Evolutionary conservation across 2,888 invertebrate genomes (phyloP).

Genomic region (Caradrina clavipalpis): DNA sequence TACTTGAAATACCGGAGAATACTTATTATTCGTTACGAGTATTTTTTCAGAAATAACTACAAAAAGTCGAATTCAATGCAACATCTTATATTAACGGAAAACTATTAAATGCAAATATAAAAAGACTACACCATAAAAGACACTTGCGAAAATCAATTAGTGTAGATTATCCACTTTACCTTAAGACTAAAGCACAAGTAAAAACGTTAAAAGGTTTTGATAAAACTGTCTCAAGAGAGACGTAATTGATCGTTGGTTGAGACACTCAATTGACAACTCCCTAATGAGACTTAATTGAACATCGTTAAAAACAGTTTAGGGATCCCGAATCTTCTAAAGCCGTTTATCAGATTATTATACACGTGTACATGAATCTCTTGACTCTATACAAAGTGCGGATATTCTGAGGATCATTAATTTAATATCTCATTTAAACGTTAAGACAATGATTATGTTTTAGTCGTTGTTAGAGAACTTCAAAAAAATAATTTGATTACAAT

Average conservation of each 20-base stretch:
- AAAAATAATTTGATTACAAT: background rate
- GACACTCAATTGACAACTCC: constrained; percentile 59
- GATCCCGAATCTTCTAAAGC: constrained; percentile 57
- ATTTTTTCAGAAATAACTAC: background rate
- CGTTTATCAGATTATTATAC: constrained; percentile 35
- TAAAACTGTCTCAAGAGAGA: constrained; percentile 25
- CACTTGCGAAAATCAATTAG: background rate
- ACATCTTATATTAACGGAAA: too few relatives aligned
- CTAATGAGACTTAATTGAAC: constrained; percentile 64
- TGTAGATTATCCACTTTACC: background rate
- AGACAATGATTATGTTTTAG: background rate
- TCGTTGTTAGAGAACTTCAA: too few relatives aligned
- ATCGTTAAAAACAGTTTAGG: constrained; percentile 66
- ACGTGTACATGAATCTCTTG: constrained; percentile 24
- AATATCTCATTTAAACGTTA: constrained; percentile 15
- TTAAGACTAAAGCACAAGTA: background rate
- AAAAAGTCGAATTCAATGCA: too few relatives aligned
- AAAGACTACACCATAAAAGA: background rate
- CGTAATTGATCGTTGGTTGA: constrained; percentile 50
- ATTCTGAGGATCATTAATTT: constrained; percentile 9
- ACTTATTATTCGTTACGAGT: constrained; percentile 2
- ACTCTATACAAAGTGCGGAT: constrained; percentile 8
- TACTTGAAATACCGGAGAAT: constrained; percentile 1
- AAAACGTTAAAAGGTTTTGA: constrained; percentile 35
- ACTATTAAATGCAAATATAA: background rate